These are phyloP conservation scores for Oophaga sylvatica DNA, from an alignment of 2,797 vertebrate species.

Conservation along the genomic window DNA sequence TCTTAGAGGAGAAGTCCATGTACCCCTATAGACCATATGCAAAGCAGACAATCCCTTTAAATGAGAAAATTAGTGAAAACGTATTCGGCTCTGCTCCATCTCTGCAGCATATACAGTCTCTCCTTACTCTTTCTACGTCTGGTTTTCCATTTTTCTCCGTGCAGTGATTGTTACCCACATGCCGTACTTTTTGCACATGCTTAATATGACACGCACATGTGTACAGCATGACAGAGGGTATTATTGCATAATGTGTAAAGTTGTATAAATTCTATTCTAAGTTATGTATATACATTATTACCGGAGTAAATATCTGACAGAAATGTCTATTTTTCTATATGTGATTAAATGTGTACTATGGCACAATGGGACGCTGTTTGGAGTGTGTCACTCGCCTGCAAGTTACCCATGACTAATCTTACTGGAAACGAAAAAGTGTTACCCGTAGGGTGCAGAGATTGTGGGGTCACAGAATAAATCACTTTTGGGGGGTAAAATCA, in stretches of 20 bases:
- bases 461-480: no score
- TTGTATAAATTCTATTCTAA: slow-evolving; percentile 37
- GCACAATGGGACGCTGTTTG: slow-evolving; percentile 1
- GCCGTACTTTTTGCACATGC: slow-evolving; percentile 21
- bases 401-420: neutral
- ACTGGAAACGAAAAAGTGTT: neutral
- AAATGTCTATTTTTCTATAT: slow-evolving; percentile 53
- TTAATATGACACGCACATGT: slow-evolving; percentile 31
- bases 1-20: neutral
- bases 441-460: no score
- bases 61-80: no score
- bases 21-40: no score
- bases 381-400: neutral
- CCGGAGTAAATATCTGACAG: slow-evolving; percentile 31
- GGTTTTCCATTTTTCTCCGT: neutral
- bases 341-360: slow-evolving; percentile 42
- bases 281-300: slow-evolving; percentile 52
- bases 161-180: slow-evolving; percentile 9
- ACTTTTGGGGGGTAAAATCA: no score
- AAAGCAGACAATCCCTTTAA: no score
- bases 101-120: neutral
- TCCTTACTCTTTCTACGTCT: neutral
- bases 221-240: slow-evolving; percentile 34
- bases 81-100: neutral
- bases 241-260: slow-evolving; percentile 33